Conservation (phyloP, 2,113 vertebrate species). For the Polyodon spathula region DNA sequence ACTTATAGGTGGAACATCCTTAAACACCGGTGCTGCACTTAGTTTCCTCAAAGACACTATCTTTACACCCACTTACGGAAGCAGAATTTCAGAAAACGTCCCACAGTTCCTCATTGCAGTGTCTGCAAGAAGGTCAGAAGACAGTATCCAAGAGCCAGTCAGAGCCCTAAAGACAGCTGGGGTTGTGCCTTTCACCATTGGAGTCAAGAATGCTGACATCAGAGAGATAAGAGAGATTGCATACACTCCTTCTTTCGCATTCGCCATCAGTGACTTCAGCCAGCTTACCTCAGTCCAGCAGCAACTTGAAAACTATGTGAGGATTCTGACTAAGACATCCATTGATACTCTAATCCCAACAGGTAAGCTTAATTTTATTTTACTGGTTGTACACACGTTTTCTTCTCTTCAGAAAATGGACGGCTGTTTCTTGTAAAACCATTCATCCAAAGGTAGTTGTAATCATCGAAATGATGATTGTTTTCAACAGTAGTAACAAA, state of each 20-base stretch:
- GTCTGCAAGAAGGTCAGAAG: conserved; percentile 62
- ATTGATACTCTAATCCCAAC: conserved; percentile 30
- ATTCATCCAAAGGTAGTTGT: conserved; percentile 11
- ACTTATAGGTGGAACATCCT: conserved; percentile 57
- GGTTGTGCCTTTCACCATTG: conserved; percentile 76
- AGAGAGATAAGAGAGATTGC: conserved; percentile 60
- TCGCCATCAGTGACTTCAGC: conserved; percentile 55
- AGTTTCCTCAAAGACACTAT: conserved; percentile 60
- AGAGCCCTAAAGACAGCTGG: conserved; percentile 57
- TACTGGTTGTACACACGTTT: not conserved
- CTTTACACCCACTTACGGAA: conserved; percentile 66
- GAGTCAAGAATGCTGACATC: conserved; percentile 67
- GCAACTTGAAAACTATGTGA: conserved; percentile 47
- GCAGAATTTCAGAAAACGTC: conserved; percentile 64
- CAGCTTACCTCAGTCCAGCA: conserved; percentile 48
- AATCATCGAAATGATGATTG: no score
- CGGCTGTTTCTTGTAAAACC: conserved; percentile 15
- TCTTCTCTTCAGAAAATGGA: not conserved
- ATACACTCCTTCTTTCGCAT: conserved; percentile 61
- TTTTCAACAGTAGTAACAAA: no score
- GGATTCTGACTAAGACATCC: conserved; percentile 35
- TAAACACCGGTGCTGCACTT: conserved; percentile 78
- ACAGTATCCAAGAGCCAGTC: conserved; percentile 61
- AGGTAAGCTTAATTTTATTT: conserved; percentile 44
- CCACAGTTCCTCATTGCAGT: conserved; percentile 81